Evolutionary conservation across 2,888 invertebrate species (phyloP), one percentile per base, ranked within the genome.

Genomic region (Chymomyza caudatula): DNA sequence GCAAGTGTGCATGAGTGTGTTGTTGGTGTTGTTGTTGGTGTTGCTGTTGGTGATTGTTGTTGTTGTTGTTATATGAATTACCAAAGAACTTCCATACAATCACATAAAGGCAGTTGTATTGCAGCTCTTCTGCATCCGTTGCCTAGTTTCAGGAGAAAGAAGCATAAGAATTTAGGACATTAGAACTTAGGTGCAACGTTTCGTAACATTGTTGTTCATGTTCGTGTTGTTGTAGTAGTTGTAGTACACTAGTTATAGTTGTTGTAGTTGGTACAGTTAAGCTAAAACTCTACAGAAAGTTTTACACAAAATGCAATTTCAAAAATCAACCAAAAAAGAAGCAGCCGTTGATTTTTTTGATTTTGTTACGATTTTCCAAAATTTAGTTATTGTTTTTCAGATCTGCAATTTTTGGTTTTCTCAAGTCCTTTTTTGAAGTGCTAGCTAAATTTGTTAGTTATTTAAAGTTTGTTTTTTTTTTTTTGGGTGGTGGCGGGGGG

Each of bases 71-170:
- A 73, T 68, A 73, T 79, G 86, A 90, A 90, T 93, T 93, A 93
- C 93, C 93, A 92, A 93, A 92, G 87, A 93, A 91, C 89, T 93
- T 93, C 90, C 93, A 93, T 91, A 93, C 93, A 90, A 93, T 92
- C 91, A 93, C 93, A 92, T 92, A 93, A 91, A 94, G 93, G 93
- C 94, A 94, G 93, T 93, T 93, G 92, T 92, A 92, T 91, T 93
- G 90, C 87, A 86, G 78, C 85, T 82, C 82, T 81, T 88, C 88
- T 82, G 90, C 91, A 87, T 90, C 91, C 87, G 88, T 71, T 72
- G 80, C 84, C 80, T 86, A 74, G 73, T 73, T 85, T 78, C 73
- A 73, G 74, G 65, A 69, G 74, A 77, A 80, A 78, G 81, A 78
- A 85, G 68, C 73, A 85, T 76, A 85, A 63, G 29, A 67, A 59